Evolutionary conservation across 2,888 invertebrate genomes (phyloP).

Genomic region (Periphyllus acericola): DNA sequence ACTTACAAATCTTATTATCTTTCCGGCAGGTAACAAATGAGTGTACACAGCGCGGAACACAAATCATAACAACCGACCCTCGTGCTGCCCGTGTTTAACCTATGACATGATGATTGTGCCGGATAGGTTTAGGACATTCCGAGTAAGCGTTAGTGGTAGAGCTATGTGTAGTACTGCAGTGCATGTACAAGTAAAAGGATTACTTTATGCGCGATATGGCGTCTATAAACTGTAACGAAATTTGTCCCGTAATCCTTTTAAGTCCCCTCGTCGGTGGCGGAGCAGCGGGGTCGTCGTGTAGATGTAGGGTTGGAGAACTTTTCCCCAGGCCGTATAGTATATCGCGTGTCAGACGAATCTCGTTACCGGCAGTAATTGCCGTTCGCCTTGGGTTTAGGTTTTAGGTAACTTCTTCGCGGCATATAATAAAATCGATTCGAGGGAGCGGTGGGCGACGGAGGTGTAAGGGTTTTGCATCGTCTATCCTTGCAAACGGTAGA

Average conservation of each 20-base stretch:
- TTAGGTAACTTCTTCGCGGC: slow-evolving; percentile 52
- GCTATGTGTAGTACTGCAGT: not conserved
- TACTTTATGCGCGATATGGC: slow-evolving; percentile 7
- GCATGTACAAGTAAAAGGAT: not conserved
- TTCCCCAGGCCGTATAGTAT: slow-evolving; percentile 6
- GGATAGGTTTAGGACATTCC: not conserved
- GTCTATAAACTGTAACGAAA: slow-evolving; percentile 52
- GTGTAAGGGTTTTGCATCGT: not conserved
- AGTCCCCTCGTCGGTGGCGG: slow-evolving; percentile 3
- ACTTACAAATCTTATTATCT: not conserved
- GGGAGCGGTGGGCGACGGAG: not conserved
- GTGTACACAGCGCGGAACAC: not conserved
- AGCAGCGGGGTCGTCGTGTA: not conserved
- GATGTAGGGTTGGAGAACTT: not conserved
- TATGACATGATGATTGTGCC: not conserved
- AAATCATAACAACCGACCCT: slow-evolving; percentile 8
- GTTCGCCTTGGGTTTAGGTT: slow-evolving; percentile 50
- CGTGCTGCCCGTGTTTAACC: not conserved
- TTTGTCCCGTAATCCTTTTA: slow-evolving; percentile 59
- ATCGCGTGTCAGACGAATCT: slow-evolving; percentile 60
- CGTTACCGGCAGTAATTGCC: slow-evolving; percentile 53
- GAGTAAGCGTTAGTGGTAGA: not conserved
- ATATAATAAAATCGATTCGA: slow-evolving; percentile 54
- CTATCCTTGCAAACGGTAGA: not conserved
- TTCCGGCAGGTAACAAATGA: not conserved